Conservation (phyloP, 2,888 invertebrate species). For the Chymomyza fuscimana region DNA sequence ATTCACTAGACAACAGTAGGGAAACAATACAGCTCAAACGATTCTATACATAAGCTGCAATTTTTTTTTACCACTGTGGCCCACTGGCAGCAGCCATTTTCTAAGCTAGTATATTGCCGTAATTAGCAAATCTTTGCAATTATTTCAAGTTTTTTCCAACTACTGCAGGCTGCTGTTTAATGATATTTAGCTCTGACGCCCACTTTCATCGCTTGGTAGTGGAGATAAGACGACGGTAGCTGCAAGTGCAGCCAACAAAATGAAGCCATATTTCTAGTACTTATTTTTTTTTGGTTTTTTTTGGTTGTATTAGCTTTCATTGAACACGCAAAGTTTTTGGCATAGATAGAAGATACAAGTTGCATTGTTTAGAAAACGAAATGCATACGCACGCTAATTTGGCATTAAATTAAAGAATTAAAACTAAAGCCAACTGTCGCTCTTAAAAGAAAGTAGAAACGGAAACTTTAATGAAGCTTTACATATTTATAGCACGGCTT, state of each 20-base stretch:
- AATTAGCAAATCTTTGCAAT: conserved; percentile 68
- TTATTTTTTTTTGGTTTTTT: conserved; percentile 19
- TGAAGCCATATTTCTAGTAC: neutral
- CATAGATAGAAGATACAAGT: conserved; percentile 35
- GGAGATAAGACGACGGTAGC: neutral
- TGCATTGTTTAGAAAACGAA: conserved; percentile 55
- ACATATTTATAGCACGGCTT: neutral
- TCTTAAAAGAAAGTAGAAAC: conserved; percentile 45
- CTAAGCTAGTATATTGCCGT: conserved; percentile 57
- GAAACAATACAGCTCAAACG: no score
- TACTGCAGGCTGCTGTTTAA: conserved; percentile 44
- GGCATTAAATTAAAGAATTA: conserved; percentile 41
- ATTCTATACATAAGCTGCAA: neutral
- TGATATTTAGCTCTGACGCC: conserved; percentile 60
- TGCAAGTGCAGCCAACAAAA: neutral
- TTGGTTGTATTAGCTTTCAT: conserved; percentile 35
- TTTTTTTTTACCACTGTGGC: neutral
- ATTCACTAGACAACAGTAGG: no score
- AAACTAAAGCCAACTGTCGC: conserved; percentile 39
- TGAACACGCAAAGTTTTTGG: conserved; percentile 58
- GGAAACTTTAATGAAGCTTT: neutral
- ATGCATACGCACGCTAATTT: conserved; percentile 49
- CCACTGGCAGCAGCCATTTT: conserved; percentile 44
- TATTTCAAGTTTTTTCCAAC: conserved; percentile 46
- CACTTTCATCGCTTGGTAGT: conserved; percentile 67